phyloP scores from a whole-genome alignment of 1,140 invertebrate genomes.

The Aphelinus certus region DNA sequence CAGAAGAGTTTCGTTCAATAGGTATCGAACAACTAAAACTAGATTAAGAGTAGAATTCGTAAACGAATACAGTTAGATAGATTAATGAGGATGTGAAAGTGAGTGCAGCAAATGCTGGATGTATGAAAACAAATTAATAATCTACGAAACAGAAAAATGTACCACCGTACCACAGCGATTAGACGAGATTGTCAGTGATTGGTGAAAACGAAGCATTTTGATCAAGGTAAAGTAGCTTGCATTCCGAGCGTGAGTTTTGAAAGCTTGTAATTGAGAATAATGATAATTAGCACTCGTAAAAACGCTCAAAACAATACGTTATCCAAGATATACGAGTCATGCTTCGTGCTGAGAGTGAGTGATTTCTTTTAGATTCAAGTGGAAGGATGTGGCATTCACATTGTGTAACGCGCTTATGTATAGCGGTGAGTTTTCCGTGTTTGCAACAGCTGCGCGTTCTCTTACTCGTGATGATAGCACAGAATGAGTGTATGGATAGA shows the following conservation, averaged over 20 bases:
- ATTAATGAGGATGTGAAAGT: too few relatives aligned
- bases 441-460: background rate
- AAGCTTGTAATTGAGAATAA: slow-evolving; percentile 54
- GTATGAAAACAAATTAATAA: too few relatives aligned
- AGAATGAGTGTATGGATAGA: background rate
- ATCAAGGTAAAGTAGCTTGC: slow-evolving; percentile 61
- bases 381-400: background rate
- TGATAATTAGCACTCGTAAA: slow-evolving; percentile 11
- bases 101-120: too few relatives aligned
- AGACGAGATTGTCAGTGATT: slow-evolving; percentile 57
- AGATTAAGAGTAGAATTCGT: slow-evolving; percentile 6
- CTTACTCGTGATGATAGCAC: background rate
- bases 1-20: too few relatives aligned
- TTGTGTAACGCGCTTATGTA: background rate
- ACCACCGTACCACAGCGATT: slow-evolving; percentile 55
- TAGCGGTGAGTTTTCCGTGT: slow-evolving; percentile 1
- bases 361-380: background rate
- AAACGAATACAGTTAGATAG: background rate
- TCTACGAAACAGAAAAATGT: slow-evolving; percentile 20
- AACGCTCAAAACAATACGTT: background rate
- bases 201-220: slow-evolving; percentile 56
- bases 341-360: slow-evolving; percentile 27
- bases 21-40: background rate
- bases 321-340: background rate
- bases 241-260: slow-evolving; percentile 58